phyloP scores from a whole-genome alignment of 1,140 invertebrate genomes.

The Drosophila kanapiae region DNA sequence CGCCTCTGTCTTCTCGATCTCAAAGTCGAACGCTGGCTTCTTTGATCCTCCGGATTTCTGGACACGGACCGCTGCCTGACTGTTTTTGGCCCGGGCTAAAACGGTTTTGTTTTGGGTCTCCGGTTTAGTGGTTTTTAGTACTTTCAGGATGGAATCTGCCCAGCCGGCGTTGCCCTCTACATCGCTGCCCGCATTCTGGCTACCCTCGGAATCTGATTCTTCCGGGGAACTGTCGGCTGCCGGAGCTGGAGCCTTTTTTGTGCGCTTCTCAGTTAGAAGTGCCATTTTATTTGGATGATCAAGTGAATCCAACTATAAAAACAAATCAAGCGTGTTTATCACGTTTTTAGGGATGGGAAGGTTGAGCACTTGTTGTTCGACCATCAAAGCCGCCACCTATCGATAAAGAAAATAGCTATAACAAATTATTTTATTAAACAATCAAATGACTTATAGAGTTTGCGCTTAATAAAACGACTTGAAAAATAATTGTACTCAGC shows the following conservation, averaged over 20 bases:
- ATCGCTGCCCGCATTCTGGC: constrained; percentile 16
- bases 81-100: constrained; percentile 57
- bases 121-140: constrained; percentile 56
- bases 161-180: constrained; percentile 62
- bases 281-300: constrained; percentile 34
- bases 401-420: background rate
- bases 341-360: constrained; percentile 43
- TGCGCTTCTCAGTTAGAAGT: constrained; percentile 39
- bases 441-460: background rate
- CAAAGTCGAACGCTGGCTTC: constrained; percentile 84
- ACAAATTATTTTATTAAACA: too few species aligned
- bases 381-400: background rate
- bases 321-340: constrained; percentile 47
- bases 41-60: constrained; percentile 11
- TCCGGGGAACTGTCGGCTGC: constrained; percentile 20
- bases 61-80: constrained; percentile 25
- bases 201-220: constrained; percentile 45
- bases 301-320: constrained; percentile 18
- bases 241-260: constrained; percentile 4
- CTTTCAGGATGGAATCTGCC: constrained; percentile 64
- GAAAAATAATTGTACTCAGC: too few species aligned
- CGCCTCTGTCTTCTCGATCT: constrained; percentile 85
- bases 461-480: background rate
- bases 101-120: constrained; percentile 47
- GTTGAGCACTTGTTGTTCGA: background rate